phyloP scores from a whole-genome alignment of 2,888 invertebrate genomes.

The Coecobrya sp. region DNA sequence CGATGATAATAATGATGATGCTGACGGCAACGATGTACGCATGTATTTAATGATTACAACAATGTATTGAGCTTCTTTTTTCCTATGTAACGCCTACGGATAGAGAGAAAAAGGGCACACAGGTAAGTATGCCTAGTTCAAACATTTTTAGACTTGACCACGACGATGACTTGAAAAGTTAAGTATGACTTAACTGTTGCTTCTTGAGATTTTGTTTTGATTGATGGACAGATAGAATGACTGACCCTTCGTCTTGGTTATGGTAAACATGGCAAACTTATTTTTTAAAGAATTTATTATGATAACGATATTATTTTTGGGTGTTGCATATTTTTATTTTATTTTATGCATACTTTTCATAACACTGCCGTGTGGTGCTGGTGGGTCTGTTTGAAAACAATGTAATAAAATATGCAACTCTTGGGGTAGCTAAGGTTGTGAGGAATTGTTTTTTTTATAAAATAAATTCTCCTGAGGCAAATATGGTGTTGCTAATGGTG shows the following conservation, averaged over 20 bases:
- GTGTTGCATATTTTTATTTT: slow-evolving; percentile 32
- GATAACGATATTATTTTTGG: slow-evolving; percentile 27
- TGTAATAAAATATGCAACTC: not conserved
- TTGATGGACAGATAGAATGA: slow-evolving; percentile 64
- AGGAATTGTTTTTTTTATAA: slow-evolving; percentile 12
- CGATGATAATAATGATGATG: not conserved
- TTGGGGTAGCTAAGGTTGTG: not conserved
- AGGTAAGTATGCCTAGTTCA: not conserved
- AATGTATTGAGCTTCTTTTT: slow-evolving; percentile 6
- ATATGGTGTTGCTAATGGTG: slow-evolving; percentile 63
- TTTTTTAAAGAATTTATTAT: slow-evolving; percentile 14
- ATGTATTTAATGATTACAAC: not conserved
- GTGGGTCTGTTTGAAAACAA: not conserved
- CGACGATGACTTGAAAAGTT: slow-evolving; percentile 17
- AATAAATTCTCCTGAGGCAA: slow-evolving; percentile 17
- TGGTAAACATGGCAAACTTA: not conserved
- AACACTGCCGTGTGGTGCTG: not conserved
- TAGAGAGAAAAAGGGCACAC: not conserved
- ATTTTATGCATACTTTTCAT: not conserved
- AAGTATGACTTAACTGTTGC: slow-evolving; percentile 47
- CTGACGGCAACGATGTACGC: not conserved
- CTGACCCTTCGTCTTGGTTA: slow-evolving; percentile 36
- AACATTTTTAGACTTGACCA: slow-evolving; percentile 26
- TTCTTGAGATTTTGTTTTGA: slow-evolving; percentile 17
- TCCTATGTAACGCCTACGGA: slow-evolving; percentile 32